These are phyloP conservation scores for Passer montanus DNA, from an alignment of 2,113 vertebrate species.

Conservation along the genomic window DNA sequence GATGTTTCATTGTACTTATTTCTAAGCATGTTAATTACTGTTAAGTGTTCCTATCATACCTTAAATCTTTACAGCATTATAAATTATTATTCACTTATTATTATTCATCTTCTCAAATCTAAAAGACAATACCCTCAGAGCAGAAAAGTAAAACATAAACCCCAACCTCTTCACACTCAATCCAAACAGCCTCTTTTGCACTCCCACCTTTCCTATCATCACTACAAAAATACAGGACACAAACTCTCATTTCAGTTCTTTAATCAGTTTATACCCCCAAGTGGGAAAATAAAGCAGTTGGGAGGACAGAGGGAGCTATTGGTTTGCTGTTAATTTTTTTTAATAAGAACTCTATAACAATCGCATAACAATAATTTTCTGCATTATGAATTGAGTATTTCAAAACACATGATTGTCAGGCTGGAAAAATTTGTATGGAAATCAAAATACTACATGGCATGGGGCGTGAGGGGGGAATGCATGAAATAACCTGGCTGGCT, in stretches of 20 bases:
- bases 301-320: not conserved
- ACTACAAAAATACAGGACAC: not conserved
- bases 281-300: not conserved
- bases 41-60: not conserved
- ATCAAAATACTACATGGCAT: not conserved
- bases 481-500: not conserved
- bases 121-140: not conserved
- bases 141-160: not conserved
- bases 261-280: not conserved
- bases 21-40: not conserved
- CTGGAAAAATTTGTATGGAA: not conserved
- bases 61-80: not conserved
- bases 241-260: not conserved
- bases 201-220: accelerated
- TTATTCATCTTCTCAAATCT: not conserved
- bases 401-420: not conserved
- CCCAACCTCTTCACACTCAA: not conserved
- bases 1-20: not conserved
- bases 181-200: not conserved
- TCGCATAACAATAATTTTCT: not conserved
- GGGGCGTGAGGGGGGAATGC: accelerated
- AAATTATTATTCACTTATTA: not conserved
- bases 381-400: not conserved
- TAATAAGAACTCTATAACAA: not conserved
- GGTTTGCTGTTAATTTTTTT: not conserved